These are phyloP conservation scores for Corythornis leucogaster DNA, from an alignment of 2,797 vertebrate species.

Conservation along the genomic window DNA sequence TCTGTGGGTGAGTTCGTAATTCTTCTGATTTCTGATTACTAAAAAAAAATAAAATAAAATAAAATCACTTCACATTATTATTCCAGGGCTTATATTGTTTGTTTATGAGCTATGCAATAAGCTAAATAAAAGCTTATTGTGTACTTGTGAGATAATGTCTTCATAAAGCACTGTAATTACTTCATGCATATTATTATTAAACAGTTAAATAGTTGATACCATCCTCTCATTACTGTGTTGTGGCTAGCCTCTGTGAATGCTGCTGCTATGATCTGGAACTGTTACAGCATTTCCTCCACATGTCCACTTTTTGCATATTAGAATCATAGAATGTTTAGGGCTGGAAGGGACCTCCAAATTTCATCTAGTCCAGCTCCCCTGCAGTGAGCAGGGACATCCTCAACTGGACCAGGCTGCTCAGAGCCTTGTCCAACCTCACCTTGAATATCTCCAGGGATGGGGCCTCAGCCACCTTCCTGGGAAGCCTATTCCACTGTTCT, in stretches of 20 bases:
- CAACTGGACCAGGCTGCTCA: too few species aligned
- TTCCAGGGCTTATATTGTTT: not conserved
- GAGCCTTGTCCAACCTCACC: too few species aligned
- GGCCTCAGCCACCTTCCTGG: too few species aligned
- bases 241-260: not conserved
- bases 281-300: not conserved
- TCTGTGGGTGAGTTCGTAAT: conserved; percentile 3
- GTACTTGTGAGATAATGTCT: not conserved
- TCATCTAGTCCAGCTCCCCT: too few species aligned
- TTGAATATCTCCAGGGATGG: too few species aligned
- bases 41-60: not conserved
- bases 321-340: too few species aligned
- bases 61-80: not conserved
- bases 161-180: not conserved
- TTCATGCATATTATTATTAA: not conserved
- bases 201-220: not conserved
- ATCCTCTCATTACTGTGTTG: not conserved
- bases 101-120: not conserved
- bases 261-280: not conserved
- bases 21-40: not conserved
- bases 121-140: not conserved
- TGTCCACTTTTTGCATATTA: not conserved
- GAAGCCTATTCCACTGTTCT: too few species aligned
- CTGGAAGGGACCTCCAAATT: too few species aligned
- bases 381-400: too few species aligned